Percentiles rank a stretch among this genome's conserved stretches.
phyloP scores from a whole-genome alignment of 1,140 invertebrate genomes.

The Rhopalosiphum padi region DNA sequence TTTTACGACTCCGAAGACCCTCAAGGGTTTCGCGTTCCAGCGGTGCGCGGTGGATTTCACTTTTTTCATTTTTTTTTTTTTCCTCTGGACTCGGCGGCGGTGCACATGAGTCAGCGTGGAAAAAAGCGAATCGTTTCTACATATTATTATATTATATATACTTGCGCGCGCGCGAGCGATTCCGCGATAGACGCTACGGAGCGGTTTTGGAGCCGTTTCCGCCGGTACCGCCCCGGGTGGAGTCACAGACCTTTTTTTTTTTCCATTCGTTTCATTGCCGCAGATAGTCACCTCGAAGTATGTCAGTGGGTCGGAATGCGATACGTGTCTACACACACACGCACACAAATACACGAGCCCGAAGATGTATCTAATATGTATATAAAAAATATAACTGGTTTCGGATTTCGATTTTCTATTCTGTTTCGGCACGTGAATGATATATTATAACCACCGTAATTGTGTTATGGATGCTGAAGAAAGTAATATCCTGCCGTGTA shows the following conservation, averaged over 20 bases:
- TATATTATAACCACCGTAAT: conserved; percentile 44
- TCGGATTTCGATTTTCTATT: conserved; percentile 57
- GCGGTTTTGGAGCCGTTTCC: conserved; percentile 21
- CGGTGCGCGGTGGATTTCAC: conserved; percentile 33
- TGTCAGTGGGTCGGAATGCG: conserved; percentile 56
- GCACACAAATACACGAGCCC: not conserved
- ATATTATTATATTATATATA: not conserved
- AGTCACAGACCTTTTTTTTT: conserved; percentile 42
- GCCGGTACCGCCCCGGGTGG: conserved; percentile 42
- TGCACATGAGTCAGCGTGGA: not conserved
- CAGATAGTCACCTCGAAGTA: conserved; percentile 10
- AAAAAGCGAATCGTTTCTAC: conserved; percentile 44
- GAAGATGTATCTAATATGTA: conserved; percentile 36
- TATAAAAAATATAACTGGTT: conserved; percentile 50
- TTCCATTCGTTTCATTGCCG: conserved; percentile 1
- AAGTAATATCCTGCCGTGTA: conserved; percentile 37
- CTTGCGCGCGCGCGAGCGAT: not conserved
- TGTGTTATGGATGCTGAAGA: conserved; percentile 39
- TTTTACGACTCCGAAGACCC: not conserved
- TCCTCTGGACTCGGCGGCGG: not conserved
- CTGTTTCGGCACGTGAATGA: conserved; percentile 54
- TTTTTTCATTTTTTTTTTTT: conserved; percentile 7
- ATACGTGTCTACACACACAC: conserved; percentile 20
- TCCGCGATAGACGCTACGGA: not conserved
- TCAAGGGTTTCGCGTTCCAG: not conserved